Percentiles rank a stretch among this genome's conserved stretches.
Conservation (phyloP, 1,140 invertebrate genomes). For the Drosophila albomicans region DNA sequence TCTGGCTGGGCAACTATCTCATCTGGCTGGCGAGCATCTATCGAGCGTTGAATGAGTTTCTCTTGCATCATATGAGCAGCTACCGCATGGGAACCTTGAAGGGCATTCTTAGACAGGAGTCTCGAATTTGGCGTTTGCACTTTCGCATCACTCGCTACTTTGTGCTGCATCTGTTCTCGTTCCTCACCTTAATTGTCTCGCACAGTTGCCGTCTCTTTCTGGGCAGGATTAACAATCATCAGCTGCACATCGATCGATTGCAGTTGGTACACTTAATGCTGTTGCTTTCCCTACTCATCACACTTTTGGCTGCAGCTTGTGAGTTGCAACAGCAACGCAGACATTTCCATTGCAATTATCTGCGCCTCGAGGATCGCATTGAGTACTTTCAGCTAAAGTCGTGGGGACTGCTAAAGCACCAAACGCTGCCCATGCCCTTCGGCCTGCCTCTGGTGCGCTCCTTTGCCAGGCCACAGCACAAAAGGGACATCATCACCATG, state of each 20-base stretch:
- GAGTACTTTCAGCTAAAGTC: conserved; percentile 50
- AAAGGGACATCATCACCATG: conserved; percentile 51
- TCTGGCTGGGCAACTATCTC: conserved; percentile 63
- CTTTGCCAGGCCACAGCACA: background rate
- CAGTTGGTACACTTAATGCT: conserved; percentile 32
- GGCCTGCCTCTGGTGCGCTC: conserved; percentile 44
- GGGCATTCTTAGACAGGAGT: conserved; percentile 35
- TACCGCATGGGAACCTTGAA: conserved; percentile 26
- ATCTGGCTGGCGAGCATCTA: conserved; percentile 62
- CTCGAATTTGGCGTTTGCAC: conserved; percentile 35
- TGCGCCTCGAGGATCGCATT: conserved; percentile 43
- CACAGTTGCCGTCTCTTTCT: background rate
- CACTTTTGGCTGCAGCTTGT: conserved; percentile 34
- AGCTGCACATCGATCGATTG: conserved; percentile 28
- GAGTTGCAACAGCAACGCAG: conserved; percentile 47
- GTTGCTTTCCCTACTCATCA: conserved; percentile 12
- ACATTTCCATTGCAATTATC: conserved; percentile 32
- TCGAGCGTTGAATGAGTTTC: conserved; percentile 51
- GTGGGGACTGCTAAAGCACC: conserved; percentile 49
- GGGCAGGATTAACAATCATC: background rate
- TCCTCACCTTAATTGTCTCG: conserved; percentile 27
- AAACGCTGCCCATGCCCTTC: conserved; percentile 58
- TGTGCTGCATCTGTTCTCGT: conserved; percentile 46
- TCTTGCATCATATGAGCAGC: conserved; percentile 46
- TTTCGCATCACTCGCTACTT: conserved; percentile 49